These are phyloP conservation scores for Colius striatus DNA, from an alignment of 2,113 vertebrate genomes.

Conservation along the genomic window DNA sequence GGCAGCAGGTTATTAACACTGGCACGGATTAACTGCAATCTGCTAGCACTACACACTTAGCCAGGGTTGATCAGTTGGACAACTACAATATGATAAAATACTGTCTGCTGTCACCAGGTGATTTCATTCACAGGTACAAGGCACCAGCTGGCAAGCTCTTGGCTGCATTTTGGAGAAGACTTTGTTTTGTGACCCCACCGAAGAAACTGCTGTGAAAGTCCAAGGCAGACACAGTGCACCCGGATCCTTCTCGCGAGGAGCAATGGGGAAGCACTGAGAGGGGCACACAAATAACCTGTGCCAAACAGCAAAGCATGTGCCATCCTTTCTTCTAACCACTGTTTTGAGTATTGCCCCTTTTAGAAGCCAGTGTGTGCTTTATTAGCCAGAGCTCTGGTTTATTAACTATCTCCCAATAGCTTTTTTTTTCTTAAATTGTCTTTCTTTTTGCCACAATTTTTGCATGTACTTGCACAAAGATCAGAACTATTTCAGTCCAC, in stretches of 20 bases:
- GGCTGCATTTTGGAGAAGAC: not conserved
- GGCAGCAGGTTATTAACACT: not conserved
- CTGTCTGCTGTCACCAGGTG: rapidly evolving
- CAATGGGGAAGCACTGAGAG: rapidly evolving
- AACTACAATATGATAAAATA: not conserved
- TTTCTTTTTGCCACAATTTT: not conserved
- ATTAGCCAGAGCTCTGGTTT: not conserved
- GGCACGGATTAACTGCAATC: not conserved
- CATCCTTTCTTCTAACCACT: not conserved
- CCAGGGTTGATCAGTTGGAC: not conserved
- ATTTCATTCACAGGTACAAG: not conserved
- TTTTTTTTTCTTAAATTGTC: not conserved
- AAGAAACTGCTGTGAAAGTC: not conserved
- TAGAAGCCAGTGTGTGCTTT: not conserved
- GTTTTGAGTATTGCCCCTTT: not conserved
- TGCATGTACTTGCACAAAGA: not conserved
- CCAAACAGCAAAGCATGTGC: not conserved
- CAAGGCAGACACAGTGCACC: not conserved
- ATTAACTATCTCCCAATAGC: not conserved
- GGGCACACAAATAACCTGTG: not conserved
- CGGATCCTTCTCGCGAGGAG: rapidly evolving
- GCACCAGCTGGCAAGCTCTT: not conserved
- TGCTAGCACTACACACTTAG: not conserved
- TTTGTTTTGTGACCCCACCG: not conserved
- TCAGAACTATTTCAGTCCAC: not conserved